phyloP scores from a whole-genome alignment of 2,113 vertebrate species.

The Apodemus sylvaticus region DNA sequence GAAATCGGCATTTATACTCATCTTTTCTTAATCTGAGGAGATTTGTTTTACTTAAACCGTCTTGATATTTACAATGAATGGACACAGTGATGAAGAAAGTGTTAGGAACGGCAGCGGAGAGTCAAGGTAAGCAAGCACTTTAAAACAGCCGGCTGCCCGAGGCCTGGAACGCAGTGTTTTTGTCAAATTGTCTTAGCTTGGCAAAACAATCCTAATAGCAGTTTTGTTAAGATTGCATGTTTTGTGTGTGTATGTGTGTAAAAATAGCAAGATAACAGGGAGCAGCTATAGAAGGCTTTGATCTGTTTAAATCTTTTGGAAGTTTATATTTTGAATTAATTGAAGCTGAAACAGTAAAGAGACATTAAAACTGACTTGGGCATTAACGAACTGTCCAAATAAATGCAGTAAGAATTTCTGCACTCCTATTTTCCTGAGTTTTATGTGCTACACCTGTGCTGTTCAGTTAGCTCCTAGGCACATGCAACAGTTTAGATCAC shows the following conservation, averaged over 20 bases:
- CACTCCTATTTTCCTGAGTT: slow-evolving; percentile 14
- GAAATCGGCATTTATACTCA: slow-evolving; percentile 72
- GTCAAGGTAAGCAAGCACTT: slow-evolving; percentile 91
- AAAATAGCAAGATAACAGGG: not conserved
- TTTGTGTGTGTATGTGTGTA: not conserved
- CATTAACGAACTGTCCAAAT: slow-evolving; percentile 18
- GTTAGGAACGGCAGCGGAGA: slow-evolving; percentile 96
- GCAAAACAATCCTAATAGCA: not conserved
- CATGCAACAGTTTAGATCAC: slow-evolving; percentile 3
- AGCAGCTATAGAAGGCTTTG: slow-evolving; percentile 1
- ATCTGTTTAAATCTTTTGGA: slow-evolving; percentile 15
- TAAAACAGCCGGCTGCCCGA: not conserved
- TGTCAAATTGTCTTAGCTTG: not conserved
- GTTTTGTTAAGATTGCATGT: slow-evolving; percentile 4
- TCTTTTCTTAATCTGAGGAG: slow-evolving; percentile 79
- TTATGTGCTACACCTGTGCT: not conserved
- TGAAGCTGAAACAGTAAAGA: slow-evolving; percentile 22
- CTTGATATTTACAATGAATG: slow-evolving; percentile 93
- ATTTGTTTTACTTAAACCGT: slow-evolving; percentile 84
- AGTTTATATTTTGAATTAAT: slow-evolving; percentile 29
- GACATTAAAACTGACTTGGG: slow-evolving; percentile 8
- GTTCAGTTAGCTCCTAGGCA: not conserved
- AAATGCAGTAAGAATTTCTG: not conserved
- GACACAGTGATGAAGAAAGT: slow-evolving; percentile 97
- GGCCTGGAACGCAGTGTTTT: not conserved